These are phyloP conservation scores for Nasonia longicornis DNA, from an alignment of 1,140 invertebrate species.

Conservation along the genomic window DNA sequence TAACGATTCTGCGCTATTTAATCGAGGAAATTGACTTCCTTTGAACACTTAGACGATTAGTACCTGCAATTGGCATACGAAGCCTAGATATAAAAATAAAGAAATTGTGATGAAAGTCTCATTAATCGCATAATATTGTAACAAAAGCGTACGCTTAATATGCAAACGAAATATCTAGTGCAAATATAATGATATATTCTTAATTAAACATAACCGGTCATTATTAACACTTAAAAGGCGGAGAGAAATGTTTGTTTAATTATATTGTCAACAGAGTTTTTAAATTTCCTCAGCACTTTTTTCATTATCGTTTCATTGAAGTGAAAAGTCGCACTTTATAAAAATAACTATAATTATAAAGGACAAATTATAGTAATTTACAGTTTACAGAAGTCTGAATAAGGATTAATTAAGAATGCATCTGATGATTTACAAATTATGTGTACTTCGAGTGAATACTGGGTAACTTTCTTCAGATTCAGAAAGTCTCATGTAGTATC, in stretches of 20 bases:
- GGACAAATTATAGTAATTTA: neutral
- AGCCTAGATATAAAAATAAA: conserved; percentile 45
- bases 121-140: conserved; percentile 49
- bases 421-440: neutral
- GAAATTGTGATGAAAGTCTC: conserved; percentile 51
- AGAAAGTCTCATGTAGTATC: conserved; percentile 32
- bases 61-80: conserved; percentile 52
- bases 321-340: neutral
- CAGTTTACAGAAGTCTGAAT: neutral
- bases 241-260: conserved; percentile 9
- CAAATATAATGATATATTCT: conserved; percentile 52
- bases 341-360: neutral
- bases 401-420: neutral
- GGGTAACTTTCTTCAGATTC: conserved; percentile 11
- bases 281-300: neutral
- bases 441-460: neutral
- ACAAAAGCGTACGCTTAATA: conserved; percentile 42
- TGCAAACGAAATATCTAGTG: conserved; percentile 44
- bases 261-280: conserved; percentile 3
- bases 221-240: conserved; percentile 31
- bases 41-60: conserved; percentile 49
- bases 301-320: neutral
- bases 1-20: conserved; percentile 29
- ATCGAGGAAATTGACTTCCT: conserved; percentile 20
- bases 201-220: conserved; percentile 44